Conservation (phyloP, 2,888 invertebrate genomes). For the Sinhomidia bicolor region DNA sequence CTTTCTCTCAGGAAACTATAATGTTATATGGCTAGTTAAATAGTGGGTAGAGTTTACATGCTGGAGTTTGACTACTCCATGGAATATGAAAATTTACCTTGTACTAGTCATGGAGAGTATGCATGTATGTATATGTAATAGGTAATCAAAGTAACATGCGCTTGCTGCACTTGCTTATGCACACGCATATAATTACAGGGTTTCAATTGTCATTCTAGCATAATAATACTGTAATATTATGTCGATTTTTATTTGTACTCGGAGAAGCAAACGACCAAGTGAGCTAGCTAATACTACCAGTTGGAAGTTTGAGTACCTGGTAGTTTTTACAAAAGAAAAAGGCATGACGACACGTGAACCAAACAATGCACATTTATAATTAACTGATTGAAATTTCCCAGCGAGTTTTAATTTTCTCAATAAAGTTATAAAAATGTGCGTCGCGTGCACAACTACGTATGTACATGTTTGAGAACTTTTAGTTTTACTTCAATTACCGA, state of each 20-base stretch:
- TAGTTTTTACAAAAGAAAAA: too few species aligned
- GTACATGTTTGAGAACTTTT: too few species aligned
- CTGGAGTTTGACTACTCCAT: neutral
- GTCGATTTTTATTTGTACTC: neutral
- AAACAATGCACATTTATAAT: too few species aligned
- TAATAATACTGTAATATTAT: neutral
- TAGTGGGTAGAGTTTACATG: too few species aligned
- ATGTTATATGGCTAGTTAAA: neutral
- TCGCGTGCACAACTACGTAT: too few species aligned
- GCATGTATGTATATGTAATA: neutral
- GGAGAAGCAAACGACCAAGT: too few species aligned
- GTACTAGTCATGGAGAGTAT: too few species aligned
- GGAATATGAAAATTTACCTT: constrained; percentile 8
- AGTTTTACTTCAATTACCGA: too few species aligned
- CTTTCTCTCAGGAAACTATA: neutral
- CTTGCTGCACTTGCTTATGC: neutral
- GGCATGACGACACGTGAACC: too few species aligned
- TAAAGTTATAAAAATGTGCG: too few species aligned
- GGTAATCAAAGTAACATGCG: constrained; percentile 2
- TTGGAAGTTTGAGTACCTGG: too few species aligned
- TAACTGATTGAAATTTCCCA: neutral
- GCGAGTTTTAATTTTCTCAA: neutral
- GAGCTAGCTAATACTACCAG: too few species aligned
- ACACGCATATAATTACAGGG: constrained; percentile 38
- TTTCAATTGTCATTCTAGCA: neutral